Evolutionary conservation across 2,797 vertebrate genomes (phyloP).

Genomic region (Lepilemur ruficaudatus): DNA sequence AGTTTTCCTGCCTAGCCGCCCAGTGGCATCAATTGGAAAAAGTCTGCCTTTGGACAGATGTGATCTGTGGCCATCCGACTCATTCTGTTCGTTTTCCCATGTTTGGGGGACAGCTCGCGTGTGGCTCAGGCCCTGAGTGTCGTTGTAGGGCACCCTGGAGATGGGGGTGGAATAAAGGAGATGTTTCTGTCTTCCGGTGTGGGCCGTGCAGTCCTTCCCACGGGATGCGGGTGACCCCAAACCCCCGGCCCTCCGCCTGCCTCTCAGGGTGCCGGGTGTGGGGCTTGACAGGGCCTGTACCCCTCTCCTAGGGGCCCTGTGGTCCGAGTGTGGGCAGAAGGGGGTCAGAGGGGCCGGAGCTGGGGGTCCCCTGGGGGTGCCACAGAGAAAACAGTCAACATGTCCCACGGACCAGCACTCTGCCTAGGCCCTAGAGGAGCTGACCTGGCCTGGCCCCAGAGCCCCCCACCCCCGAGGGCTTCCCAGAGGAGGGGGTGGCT

Average conservation of each 20-base stretch:
- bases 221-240: fast-evolving
- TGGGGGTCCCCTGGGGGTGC: too few species aligned
- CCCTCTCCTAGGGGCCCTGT: neutral
- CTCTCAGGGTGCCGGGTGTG: neutral
- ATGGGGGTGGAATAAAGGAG: constrained; percentile 25
- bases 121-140: constrained; percentile 77
- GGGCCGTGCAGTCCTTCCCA: neutral
- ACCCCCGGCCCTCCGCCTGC: fast-evolving
- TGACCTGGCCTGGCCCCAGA: too few species aligned
- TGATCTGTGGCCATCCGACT: neutral
- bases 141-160: constrained; percentile 76
- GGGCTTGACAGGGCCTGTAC: too few species aligned
- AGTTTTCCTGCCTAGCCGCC: neutral
- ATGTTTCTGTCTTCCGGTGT: constrained; percentile 1
- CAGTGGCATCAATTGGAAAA: neutral
- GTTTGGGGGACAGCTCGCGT: constrained; percentile 68
- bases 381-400: fast-evolving
- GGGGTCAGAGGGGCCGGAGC: too few species aligned
- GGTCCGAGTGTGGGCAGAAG: neutral
- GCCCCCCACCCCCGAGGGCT: neutral
- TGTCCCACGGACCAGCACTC: neutral
- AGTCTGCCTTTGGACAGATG: constrained; percentile 64
- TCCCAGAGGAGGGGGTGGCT: neutral
- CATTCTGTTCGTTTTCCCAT: constrained; percentile 57
- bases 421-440: neutral